Base-by-base conservation (phyloP, 2,113 vertebrate genomes). In the Eretmochelys imbricata region DNA sequence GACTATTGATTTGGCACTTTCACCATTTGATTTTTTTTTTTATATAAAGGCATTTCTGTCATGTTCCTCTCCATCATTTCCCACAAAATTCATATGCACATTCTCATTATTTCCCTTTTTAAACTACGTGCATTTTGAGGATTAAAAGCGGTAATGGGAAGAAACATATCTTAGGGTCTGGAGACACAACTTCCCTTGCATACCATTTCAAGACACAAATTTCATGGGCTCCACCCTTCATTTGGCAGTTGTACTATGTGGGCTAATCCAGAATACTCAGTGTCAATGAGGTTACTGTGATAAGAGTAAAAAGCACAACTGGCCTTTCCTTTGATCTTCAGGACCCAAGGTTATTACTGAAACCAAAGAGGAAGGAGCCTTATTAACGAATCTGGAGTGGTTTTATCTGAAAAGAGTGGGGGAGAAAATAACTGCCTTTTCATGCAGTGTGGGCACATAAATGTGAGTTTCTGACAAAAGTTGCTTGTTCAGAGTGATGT, bases 331-430 rank as follows among this genome's bases (percentile, higher is more conserved):
- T 59, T 69, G 81, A 6, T 54, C 35, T 69, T 35, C 35, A 69
- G 62, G 62, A 42, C 53, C 11, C 88, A 75, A 92, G 38, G 42
- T 14, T 5, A 12, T 46, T 59, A 48, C 1, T 87, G 89, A 93
- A 85, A 8, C 25, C 82, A 57, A 80, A 86, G 84, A 89, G 7
- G 17, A 90, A 65, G 53, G 75, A 78, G 35, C 42, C 27, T 78
- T 78, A 78, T 78, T 3, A 84, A 89, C 25, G 84, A 46, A 1
- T 29, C 38, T 31, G 4, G 55, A 84, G 85, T 88, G 72, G 75
- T 82, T 48, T 94, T 93, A 93, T 95, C 92, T 24, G 82, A 94
- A 80, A 62, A 89, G 75, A 31, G 62, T 88, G 83, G 84, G 89
- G 5, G 10, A 72, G n/a, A n/a, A 51, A 94, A 31, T 6, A 84